Conservation (phyloP, 2,113 vertebrate genomes). For the Apodemus sylvaticus region DNA sequence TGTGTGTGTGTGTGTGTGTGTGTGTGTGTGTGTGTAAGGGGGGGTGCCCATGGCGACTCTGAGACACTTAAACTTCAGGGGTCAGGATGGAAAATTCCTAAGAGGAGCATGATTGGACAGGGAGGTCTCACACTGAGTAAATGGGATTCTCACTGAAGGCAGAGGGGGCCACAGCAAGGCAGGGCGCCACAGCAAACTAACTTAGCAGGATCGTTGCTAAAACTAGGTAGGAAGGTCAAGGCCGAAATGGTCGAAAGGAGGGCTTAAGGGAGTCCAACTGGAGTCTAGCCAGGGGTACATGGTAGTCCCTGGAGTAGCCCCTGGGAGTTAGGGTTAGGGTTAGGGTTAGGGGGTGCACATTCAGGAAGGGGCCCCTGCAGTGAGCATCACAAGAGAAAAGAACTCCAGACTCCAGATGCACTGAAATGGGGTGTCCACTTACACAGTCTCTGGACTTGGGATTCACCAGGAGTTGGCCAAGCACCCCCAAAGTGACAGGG, state of each 20-base stretch:
- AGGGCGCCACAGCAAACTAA: not conserved
- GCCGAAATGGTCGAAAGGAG: not conserved
- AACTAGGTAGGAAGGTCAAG: not conserved
- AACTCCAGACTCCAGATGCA: not conserved
- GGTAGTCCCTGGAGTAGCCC: not conserved
- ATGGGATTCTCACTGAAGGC: not conserved
- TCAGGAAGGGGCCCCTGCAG: not conserved
- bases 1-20: no score
- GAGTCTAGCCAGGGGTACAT: not conserved
- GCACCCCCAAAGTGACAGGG: not conserved
- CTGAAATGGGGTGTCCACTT: no score
- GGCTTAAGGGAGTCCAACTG: not conserved
- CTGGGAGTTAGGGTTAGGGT: no score
- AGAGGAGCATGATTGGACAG: not conserved
- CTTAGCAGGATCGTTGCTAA: not conserved
- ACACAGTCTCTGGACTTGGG: no score
- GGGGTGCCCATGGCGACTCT: not conserved
- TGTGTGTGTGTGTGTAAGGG: no score
- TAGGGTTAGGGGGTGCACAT: accelerated
- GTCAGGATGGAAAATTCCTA: not conserved
- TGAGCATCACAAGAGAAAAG: not conserved
- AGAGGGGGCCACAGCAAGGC: not conserved
- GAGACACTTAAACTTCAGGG: not conserved
- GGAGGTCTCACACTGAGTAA: not conserved
- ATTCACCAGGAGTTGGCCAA: not conserved